phyloP scores from a whole-genome alignment of 2,888 invertebrate genomes.

The Leptopterna dolabrata region DNA sequence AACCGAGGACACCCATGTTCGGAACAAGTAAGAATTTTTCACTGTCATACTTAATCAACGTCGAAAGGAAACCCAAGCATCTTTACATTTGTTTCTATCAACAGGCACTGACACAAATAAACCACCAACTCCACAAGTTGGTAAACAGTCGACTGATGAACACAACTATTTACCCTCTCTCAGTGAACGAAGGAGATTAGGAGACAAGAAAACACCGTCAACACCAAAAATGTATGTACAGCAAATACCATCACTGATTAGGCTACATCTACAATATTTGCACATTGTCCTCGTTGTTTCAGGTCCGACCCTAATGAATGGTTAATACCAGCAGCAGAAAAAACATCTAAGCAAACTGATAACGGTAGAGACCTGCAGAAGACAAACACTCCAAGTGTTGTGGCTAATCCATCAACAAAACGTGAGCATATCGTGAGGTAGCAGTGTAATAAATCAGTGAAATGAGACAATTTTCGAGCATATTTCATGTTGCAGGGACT shows the following conservation, averaged over 20 bases:
- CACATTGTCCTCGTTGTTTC: background rate
- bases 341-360: background rate
- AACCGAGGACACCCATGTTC: background rate
- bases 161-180: conserved; percentile 32
- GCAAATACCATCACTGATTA: background rate
- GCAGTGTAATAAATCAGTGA: too few species aligned
- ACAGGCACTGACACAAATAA: background rate
- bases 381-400: background rate
- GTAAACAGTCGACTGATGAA: background rate
- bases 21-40: background rate
- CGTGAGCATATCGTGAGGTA: background rate
- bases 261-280: background rate
- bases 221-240: conserved; percentile 10
- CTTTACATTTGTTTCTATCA: background rate
- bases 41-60: background rate
- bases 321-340: background rate
- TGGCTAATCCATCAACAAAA: background rate
- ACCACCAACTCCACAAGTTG: background rate
- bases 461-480: background rate
- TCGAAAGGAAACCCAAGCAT: background rate
- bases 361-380: background rate
- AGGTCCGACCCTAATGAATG: background rate
- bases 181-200: conserved; percentile 11
- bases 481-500: background rate
- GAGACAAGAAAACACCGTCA: conserved; percentile 6